Evolutionary conservation across 1,140 invertebrate species (phyloP).

Genomic region (Lordiphosa collinella): DNA sequence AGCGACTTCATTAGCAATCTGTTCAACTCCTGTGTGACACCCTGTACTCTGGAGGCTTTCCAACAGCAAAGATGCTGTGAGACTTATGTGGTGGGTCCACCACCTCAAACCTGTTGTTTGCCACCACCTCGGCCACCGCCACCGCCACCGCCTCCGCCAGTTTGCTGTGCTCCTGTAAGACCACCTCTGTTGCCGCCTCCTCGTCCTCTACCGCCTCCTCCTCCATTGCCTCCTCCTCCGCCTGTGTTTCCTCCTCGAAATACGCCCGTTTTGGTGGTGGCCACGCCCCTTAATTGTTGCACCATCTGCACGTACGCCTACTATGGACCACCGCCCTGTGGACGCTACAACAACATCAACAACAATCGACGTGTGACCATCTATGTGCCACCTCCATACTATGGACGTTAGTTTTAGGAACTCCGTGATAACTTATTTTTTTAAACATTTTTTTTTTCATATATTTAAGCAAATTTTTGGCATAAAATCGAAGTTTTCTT

Average conservation of each 20-base stretch:
- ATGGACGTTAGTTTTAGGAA: slow-evolving; percentile 32
- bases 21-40: slow-evolving; percentile 51
- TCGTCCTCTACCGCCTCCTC: slow-evolving; percentile 6
- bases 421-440: not conserved
- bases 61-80: slow-evolving; percentile 64
- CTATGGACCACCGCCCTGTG: slow-evolving; percentile 70
- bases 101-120: slow-evolving; percentile 10
- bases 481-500: too few species aligned
- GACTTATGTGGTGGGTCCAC: slow-evolving; percentile 34
- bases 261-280: slow-evolving; percentile 50
- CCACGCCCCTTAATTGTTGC: slow-evolving; percentile 60
- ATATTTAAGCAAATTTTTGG: too few species aligned
- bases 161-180: slow-evolving; percentile 1
- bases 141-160: slow-evolving; percentile 2
- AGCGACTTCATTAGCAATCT: slow-evolving; percentile 52
- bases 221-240: slow-evolving; percentile 14
- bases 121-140: slow-evolving; percentile 19
- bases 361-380: slow-evolving; percentile 43
- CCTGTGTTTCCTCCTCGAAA: slow-evolving; percentile 16
- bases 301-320: slow-evolving; percentile 62
- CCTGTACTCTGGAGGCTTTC: slow-evolving; percentile 65
- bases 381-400: slow-evolving; percentile 61
- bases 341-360: slow-evolving; percentile 37
- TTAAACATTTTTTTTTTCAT: too few species aligned
- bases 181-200: slow-evolving; percentile 13